Conservation (phyloP, 2,888 invertebrate species). For the Lucinisca nassula region DNA sequence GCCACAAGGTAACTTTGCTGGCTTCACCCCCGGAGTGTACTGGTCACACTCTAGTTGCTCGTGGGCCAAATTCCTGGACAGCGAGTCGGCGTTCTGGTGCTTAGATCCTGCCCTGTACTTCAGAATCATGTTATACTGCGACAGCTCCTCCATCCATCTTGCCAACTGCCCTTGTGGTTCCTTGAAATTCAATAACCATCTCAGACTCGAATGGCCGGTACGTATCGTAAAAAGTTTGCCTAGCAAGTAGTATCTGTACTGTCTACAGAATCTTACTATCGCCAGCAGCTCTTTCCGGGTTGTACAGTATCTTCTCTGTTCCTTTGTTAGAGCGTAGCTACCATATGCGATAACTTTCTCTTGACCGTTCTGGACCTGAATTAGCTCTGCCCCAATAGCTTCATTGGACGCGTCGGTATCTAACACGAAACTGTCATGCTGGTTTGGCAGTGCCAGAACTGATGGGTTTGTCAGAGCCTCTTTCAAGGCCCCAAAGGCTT, state of each 20-base stretch:
- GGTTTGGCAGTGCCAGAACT: constrained; percentile 44
- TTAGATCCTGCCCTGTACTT: neutral
- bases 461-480: constrained; percentile 21
- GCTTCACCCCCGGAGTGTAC: constrained; percentile 1
- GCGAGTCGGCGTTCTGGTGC: constrained; percentile 10
- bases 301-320: constrained; percentile 25
- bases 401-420: constrained; percentile 54
- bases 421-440: constrained; percentile 14
- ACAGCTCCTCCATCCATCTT: constrained; percentile 30
- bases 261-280: neutral
- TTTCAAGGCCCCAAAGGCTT: constrained; percentile 29
- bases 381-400: constrained; percentile 41
- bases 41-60: neutral
- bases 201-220: constrained; percentile 25
- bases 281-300: constrained; percentile 23
- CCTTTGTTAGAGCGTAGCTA: constrained; percentile 14
- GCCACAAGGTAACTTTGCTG: constrained; percentile 16
- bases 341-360: constrained; percentile 36
- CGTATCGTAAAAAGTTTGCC: constrained; percentile 18
- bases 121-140: constrained; percentile 16
- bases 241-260: constrained; percentile 11
- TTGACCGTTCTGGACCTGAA: constrained; percentile 20
- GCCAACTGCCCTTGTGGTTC: constrained; percentile 27
- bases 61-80: neutral
- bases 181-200: constrained; percentile 17